Evolutionary conservation across 2,797 vertebrate genomes (phyloP), one percentile per base, ranked within the genome.

Genomic region (Lepus oiostolus): DNA sequence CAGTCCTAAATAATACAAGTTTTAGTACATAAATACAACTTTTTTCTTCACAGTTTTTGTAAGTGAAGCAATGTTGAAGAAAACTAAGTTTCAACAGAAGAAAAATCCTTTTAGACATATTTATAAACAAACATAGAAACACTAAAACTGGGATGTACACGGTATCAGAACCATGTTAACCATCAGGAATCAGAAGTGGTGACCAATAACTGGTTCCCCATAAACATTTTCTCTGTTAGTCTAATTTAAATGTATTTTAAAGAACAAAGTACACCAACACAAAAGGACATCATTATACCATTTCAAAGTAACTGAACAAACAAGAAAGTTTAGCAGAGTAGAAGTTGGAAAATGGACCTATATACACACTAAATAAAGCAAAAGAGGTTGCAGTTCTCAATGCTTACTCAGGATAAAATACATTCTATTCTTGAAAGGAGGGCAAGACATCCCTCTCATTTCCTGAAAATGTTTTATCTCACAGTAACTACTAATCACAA

Each of bases 1-100:
- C 22, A 85, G 54, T 85, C 71, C 80, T 96, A 96, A 97, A 95
- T 94, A 95, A 95, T 32, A 93, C 38, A 86, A 88, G 28, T 88
- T 93, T 80, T 82, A 93, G 76, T 88, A 62, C 28, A 26, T 30
- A 83, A 92, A 54, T 47, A 85, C 19, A 88, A 70, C 17, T 70
- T 90, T 83, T 52, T 62, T 58, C 76, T 95, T 90, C 54, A 93
- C 38, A 52, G 67, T 95, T 82, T 95, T 81, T 91, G 8, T 94
- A 79, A 90, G 82, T 93, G 90, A 96, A 97, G 72, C 68, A 92
- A 96, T 91, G 72, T 30, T 62, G 42, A 95, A 58, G 22, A 94
- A 96, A 94, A 79, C 24, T 92, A 85, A 87, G 79, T 88, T 93
- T 88, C 76, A 96, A 96, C 67, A 87, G 77, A 89, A 94, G 68